Conservation (phyloP, 1,140 invertebrate genomes). For the Penaeus indicus region DNA sequence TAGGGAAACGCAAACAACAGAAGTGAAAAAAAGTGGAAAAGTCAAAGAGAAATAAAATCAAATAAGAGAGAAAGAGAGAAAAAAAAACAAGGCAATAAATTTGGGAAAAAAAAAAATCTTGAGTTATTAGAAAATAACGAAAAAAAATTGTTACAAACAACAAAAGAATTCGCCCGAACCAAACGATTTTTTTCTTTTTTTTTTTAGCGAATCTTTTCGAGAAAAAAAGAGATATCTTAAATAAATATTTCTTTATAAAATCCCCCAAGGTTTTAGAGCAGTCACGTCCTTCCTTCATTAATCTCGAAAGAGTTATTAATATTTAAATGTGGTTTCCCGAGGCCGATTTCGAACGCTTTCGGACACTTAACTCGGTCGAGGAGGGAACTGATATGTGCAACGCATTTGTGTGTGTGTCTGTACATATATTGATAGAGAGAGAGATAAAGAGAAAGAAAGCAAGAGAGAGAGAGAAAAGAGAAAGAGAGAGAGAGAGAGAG, state of each 20-base stretch:
- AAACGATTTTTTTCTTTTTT: too few species aligned
- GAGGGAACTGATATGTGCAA: not conserved
- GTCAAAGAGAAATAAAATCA: not conserved
- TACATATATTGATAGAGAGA: not conserved
- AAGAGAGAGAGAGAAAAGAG: not conserved
- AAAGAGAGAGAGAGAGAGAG: not conserved
- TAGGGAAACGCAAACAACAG: not conserved
- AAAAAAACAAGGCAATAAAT: not conserved
- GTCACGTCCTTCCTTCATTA: too few species aligned
- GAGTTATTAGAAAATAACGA: not conserved
- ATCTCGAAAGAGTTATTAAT: too few species aligned
- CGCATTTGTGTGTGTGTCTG: not conserved
- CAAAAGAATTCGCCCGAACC: not conserved
- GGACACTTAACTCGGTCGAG: not conserved
- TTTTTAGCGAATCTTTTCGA: not conserved
- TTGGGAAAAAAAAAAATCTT: not conserved
- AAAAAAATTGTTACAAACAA: not conserved
- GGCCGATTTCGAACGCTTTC: too few species aligned
- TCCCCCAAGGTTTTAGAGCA: too few species aligned
- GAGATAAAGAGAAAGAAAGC: not conserved
- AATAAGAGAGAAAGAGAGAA: not conserved
- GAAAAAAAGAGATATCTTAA: not conserved
- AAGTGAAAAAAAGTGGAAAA: not conserved
- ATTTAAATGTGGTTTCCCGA: too few species aligned
- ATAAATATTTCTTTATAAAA: too few species aligned